Percentiles rank a stretch among this genome's conserved stretches.
These are phyloP conservation scores for Drosophila recens DNA, from an alignment of 2,888 invertebrate species.

Conservation along the genomic window DNA sequence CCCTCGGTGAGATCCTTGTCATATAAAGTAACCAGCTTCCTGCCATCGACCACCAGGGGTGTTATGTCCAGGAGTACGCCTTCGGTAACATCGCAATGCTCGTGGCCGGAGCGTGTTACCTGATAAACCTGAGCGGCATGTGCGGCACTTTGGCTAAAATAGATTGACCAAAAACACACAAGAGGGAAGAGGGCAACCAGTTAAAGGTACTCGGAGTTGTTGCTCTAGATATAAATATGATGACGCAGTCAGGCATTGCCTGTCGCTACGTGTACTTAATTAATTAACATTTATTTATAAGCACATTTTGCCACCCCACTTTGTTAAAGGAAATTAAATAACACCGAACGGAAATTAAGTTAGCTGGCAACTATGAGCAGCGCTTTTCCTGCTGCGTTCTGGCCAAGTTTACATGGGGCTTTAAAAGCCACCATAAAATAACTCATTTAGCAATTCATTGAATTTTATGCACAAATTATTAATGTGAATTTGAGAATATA, in stretches of 20 bases:
- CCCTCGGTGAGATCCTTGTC: slow-evolving; percentile 91
- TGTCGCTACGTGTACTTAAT: slow-evolving; percentile 60
- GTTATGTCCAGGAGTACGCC: slow-evolving; percentile 90
- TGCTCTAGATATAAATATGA: slow-evolving; percentile 67
- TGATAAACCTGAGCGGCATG: slow-evolving; percentile 89
- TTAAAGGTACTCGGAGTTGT: slow-evolving; percentile 11
- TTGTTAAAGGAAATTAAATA: slow-evolving; percentile 74
- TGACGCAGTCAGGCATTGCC: slow-evolving; percentile 27
- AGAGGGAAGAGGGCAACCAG: not conserved
- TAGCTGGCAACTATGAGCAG: slow-evolving; percentile 57
- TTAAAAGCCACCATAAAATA: slow-evolving; percentile 1
- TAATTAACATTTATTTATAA: slow-evolving; percentile 80
- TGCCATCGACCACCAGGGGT: slow-evolving; percentile 88
- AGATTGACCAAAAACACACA: not conserved
- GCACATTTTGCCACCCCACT: slow-evolving; percentile 57
- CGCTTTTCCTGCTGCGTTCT: not conserved
- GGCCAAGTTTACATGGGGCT: not conserved
- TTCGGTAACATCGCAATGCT: slow-evolving; percentile 90
- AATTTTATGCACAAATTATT: slow-evolving; percentile 16
- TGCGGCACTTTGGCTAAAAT: slow-evolving; percentile 82
- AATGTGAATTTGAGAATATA: slow-evolving; percentile 5
- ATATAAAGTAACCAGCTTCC: slow-evolving; percentile 89
- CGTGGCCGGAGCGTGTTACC: slow-evolving; percentile 90
- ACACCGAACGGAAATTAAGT: slow-evolving; percentile 74
- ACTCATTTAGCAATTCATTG: slow-evolving; percentile 15